Percentiles rank a stretch among this genome's conserved stretches.
Evolutionary conservation across 2,113 vertebrate species (phyloP).

Genomic region (Podarcis raffonei): DNA sequence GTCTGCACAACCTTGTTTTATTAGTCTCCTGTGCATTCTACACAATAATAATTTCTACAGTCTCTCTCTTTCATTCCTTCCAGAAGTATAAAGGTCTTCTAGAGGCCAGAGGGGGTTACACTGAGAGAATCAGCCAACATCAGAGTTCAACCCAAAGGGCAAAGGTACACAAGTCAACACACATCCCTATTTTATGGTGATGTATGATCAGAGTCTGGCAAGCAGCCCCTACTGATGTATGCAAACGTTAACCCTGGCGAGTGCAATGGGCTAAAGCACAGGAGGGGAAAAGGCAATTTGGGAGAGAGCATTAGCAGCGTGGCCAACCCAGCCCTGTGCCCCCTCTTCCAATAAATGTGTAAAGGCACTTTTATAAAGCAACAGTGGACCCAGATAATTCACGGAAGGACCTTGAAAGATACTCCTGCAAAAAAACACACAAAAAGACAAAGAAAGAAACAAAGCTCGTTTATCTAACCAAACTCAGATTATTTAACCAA

Average conservation of each 20-base stretch:
- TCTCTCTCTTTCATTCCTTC: neutral
- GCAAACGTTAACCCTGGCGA: neutral
- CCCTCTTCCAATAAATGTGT: too few relatives aligned
- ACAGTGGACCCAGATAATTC: too few relatives aligned
- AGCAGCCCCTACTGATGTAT: neutral
- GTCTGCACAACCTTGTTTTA: constrained; percentile 3
- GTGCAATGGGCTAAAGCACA: too few relatives aligned
- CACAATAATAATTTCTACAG: constrained; percentile 2
- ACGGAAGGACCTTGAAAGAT: too few relatives aligned
- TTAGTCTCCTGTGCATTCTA: constrained; percentile 5
- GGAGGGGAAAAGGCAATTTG: neutral
- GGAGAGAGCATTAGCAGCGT: neutral
- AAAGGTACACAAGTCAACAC: neutral
- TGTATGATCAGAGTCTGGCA: neutral
- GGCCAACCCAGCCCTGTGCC: too few relatives aligned
- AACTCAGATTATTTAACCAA: too few relatives aligned
- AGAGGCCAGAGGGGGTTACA: neutral
- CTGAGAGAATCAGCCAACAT: neutral
- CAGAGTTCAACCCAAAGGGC: neutral
- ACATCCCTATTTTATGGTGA: neutral
- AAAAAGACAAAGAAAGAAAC: too few relatives aligned
- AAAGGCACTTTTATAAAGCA: too few relatives aligned
- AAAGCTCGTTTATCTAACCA: too few relatives aligned
- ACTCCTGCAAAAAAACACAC: too few relatives aligned
- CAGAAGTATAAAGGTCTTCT: neutral